Evolutionary conservation across 1,140 invertebrate genomes (phyloP).

Genomic region (Hesperophylax magnus): DNA sequence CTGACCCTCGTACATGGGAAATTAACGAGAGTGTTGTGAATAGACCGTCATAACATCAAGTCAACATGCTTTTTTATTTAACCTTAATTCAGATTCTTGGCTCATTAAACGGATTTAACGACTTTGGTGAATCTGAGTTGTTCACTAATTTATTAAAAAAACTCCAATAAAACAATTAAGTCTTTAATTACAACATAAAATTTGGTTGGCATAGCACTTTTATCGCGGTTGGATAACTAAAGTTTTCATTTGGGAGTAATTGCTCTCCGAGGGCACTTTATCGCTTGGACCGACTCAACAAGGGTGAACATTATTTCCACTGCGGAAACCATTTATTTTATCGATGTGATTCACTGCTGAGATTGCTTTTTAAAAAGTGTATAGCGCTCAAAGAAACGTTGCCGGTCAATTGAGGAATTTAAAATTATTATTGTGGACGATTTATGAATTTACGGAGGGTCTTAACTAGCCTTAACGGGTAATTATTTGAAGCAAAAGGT

Average conservation of each 20-base stretch:
- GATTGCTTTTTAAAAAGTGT: constrained; percentile 36
- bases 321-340: constrained; percentile 49
- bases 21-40: too few relatives aligned
- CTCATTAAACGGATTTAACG: too few relatives aligned
- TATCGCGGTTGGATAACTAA: constrained; percentile 43
- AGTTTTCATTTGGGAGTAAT: constrained; percentile 53
- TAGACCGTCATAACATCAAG: too few relatives aligned
- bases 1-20: too few relatives aligned
- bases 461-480: too few relatives aligned
- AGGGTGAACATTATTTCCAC: constrained; percentile 46
- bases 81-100: too few relatives aligned
- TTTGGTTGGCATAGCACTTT: constrained; percentile 26
- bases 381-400: constrained; percentile 7
- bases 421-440: not conserved
- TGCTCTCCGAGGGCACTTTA: constrained; percentile 50
- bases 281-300: constrained; percentile 41
- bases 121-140: too few relatives aligned
- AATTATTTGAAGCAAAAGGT: too few relatives aligned
- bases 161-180: constrained; percentile 11
- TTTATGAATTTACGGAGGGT: not conserved
- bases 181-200: constrained; percentile 23
- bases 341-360: constrained; percentile 45
- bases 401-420: constrained; percentile 11
- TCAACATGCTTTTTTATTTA: too few relatives aligned
- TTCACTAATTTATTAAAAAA: not conserved